These are phyloP conservation scores for Lagria hirta DNA, from an alignment of 2,888 invertebrate species.

Conservation along the genomic window DNA sequence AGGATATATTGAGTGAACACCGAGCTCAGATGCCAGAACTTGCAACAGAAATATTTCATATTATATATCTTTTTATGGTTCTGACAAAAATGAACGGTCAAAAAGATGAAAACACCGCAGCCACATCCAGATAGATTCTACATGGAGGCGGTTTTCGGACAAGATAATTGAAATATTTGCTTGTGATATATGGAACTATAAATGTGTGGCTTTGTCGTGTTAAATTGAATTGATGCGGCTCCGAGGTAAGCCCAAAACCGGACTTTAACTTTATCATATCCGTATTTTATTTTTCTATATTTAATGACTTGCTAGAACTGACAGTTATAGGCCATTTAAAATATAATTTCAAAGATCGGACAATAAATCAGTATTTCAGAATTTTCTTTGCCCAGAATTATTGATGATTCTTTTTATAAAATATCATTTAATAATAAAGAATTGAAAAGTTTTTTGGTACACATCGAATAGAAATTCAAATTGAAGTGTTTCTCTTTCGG, in stretches of 20 bases:
- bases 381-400: no score
- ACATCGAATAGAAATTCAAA: no score
- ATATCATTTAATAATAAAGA: no score
- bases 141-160: constrained; percentile 24
- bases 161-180: constrained; percentile 54
- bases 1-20: constrained; percentile 56
- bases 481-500: constrained; percentile 23
- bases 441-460: no score
- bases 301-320: no score
- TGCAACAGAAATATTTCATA: constrained; percentile 54
- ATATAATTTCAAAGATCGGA: no score
- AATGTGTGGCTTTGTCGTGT: constrained; percentile 48
- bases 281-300: constrained; percentile 7
- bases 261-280: constrained; percentile 18
- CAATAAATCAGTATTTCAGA: no score
- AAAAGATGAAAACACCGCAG: constrained; percentile 26
- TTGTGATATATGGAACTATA: constrained; percentile 48
- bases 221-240: constrained; percentile 53
- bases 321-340: no score
- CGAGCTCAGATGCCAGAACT: constrained; percentile 47
- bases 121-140: constrained; percentile 47
- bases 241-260: constrained; percentile 22
- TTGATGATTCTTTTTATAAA: no score
- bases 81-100: constrained; percentile 46
- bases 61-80: constrained; percentile 52